phyloP scores from a whole-genome alignment of 2,888 invertebrate genomes.

The Napeogenes inachia region DNA sequence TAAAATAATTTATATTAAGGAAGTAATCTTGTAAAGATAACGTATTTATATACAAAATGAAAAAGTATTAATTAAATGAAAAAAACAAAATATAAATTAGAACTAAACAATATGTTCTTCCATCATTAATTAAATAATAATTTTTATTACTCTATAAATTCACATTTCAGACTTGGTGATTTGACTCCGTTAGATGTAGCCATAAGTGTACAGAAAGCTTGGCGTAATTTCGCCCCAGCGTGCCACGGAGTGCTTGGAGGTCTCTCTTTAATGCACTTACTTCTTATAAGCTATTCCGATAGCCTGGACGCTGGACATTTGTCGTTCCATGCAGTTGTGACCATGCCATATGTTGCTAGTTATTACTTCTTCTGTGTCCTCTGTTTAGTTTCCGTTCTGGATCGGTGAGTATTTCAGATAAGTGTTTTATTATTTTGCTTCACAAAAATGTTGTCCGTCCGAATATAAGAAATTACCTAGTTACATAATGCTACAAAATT shows the following conservation, averaged over 20 bases:
- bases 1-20: no score
- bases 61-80: no score
- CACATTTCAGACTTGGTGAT: constrained; percentile 56
- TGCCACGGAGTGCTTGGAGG: constrained; percentile 80
- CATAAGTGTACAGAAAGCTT: constrained; percentile 66
- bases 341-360: constrained; percentile 72
- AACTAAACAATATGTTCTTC: no score
- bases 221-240: constrained; percentile 71
- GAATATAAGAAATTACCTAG: no score
- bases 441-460: no score
- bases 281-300: constrained; percentile 75
- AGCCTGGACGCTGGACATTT: constrained; percentile 65
- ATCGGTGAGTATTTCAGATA: constrained; percentile 62
- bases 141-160: no score
- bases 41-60: no score
- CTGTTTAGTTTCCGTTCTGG: constrained; percentile 78
- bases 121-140: no score
- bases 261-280: constrained; percentile 76
- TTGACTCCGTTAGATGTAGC: constrained; percentile 76
- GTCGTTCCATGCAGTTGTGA: constrained; percentile 68
- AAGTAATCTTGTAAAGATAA: no score
- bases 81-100: no score
- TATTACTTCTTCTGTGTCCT: constrained; percentile 78
- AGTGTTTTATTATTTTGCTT: not conserved
- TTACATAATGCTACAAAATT: no score